Evolutionary conservation across 2,888 invertebrate species (phyloP), one percentile per base, ranked within the genome.

Genomic region (Ischnura elegans): DNA sequence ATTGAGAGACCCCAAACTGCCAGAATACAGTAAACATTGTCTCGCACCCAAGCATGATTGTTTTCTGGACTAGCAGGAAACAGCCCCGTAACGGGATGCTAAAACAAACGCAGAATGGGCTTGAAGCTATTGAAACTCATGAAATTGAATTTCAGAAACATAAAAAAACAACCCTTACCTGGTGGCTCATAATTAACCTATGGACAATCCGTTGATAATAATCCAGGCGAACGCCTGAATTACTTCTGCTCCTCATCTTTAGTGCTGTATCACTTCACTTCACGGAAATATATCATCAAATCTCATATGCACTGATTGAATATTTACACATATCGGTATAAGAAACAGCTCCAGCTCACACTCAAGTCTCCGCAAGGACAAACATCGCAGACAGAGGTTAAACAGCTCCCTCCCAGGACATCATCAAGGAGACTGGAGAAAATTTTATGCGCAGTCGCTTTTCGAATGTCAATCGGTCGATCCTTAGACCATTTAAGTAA

Each of bases 1-100:
- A 99, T 98, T 0, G 99, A 98, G 25, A 99, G 96, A 0, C 99
- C 99, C 99, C 99, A 99, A 47, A 99, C 99, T 21, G 99, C 98
- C 95, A 99, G 96, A 95, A 99, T 99, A 94, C 99, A 99, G 96
- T 99, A 99, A 0, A 99, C 97, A 96, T 99, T 99, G 96, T 99
- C 99, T 90, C 99, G 97, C 94, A 99, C 98, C 99, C 99, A 99
- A 0, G 99, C 99, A 96, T 99, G 99, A 94, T 98, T 97, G 95
- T 98, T 98, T 8, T 97, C 97, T 85, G 97, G 97, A 95, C 98
- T 98, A 13, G 99, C 98, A 93, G 99, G 99, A 95, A 99, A 98
- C 93, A 99, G 96, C 21, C 99, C 99, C 85, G 99, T 99, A 0
- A 99, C 99, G 46, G 99, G 99, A 96, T 99, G 98, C 97, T 99